A percentile compares a stretch with the other conserved stretches of the same genome.
These are phyloP conservation scores for Caenorhabditis sinica DNA, from an alignment of 2,888 invertebrate species.

Conservation along the genomic window DNA sequence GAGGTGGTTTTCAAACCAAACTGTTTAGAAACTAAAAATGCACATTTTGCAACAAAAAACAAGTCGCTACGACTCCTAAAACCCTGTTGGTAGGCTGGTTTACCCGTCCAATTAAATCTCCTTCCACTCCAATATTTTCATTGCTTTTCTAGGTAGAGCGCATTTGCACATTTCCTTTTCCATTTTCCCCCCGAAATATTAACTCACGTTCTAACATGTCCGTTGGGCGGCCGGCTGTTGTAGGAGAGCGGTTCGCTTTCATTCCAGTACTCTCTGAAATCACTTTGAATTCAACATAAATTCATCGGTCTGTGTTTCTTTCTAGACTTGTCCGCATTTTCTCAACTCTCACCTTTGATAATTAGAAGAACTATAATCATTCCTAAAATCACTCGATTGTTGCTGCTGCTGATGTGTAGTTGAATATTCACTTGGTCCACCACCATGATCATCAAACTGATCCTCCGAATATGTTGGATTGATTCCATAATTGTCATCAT, in stretches of 20 bases:
- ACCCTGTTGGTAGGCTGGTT: too few species aligned
- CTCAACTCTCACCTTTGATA: constrained; percentile 48
- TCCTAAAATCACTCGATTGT: constrained; percentile 42
- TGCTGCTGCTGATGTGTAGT: neutral
- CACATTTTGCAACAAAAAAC: too few species aligned
- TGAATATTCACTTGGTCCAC: constrained; percentile 27
- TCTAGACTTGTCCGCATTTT: neutral
- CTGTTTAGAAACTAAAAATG: too few species aligned
- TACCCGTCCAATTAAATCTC: too few species aligned
- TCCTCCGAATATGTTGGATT: constrained; percentile 70
- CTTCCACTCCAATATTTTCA: too few species aligned
- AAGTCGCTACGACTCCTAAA: too few species aligned
- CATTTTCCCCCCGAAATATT: too few species aligned
- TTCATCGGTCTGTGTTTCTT: neutral
- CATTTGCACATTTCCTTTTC: neutral
- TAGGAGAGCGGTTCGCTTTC: constrained; percentile 79
- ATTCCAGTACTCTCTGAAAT: constrained; percentile 68
- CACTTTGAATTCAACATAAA: too few species aligned
- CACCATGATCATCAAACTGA: constrained; percentile 46
- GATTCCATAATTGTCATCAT: constrained; percentile 68
- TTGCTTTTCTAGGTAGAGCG: too few species aligned
- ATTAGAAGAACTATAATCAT: constrained; percentile 51
- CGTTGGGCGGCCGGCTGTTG: constrained; percentile 78
- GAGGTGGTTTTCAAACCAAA: too few species aligned
- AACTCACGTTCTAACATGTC: constrained; percentile 55